Conservation (phyloP, 1,140 invertebrate genomes). For the Bombus fervidus region DNA sequence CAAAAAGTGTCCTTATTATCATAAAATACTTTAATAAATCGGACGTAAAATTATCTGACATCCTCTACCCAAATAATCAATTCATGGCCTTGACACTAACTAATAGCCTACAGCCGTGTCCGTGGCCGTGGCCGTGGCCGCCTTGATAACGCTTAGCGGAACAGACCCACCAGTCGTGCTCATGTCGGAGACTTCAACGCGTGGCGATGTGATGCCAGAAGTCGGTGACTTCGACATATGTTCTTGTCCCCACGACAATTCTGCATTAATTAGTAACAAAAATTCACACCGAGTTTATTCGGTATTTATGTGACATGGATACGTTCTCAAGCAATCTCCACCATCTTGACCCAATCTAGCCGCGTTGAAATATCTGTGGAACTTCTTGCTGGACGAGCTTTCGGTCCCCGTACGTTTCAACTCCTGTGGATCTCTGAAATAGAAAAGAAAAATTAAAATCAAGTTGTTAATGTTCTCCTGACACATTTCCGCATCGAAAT, state of each 20-base stretch:
- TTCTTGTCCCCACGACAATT: neutral
- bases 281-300: conserved; percentile 63
- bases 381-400: conserved; percentile 88
- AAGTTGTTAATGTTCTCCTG: conserved; percentile 25
- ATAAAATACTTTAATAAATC: neutral
- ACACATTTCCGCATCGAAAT: neutral
- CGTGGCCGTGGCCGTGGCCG: neutral
- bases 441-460: neutral
- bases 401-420: conserved; percentile 85
- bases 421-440: conserved; percentile 88
- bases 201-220: neutral
- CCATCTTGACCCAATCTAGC: conserved; percentile 91
- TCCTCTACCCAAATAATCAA: neutral
- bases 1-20: neutral
- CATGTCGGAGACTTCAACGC: neutral
- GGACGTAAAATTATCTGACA: neutral
- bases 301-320: conserved; percentile 87
- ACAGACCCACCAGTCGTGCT: conserved; percentile 3
- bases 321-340: conserved; percentile 87
- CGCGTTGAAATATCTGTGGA: conserved; percentile 90
- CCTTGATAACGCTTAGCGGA: neutral
- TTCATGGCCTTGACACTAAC: neutral
- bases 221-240: neutral
- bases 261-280: neutral
- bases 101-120: neutral